Base-by-base conservation (phyloP, 2,888 invertebrate species). In the Empis livida region DNA sequence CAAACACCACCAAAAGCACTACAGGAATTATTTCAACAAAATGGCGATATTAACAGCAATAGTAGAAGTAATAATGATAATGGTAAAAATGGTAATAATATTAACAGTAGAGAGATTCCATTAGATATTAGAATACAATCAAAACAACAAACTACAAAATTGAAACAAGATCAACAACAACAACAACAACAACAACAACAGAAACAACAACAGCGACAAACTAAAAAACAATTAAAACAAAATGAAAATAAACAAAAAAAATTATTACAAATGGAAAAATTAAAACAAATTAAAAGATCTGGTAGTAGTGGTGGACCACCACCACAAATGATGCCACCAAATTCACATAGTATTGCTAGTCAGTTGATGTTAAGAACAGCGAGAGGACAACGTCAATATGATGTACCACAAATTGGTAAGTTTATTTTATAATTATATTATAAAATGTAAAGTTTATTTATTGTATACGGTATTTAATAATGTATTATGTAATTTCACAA, bases 331-430 rank as follows among this genome's bases (percentile, higher is more conserved):
- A 27, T 27, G 14, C 27, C 41, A 41, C 58, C 66, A 55, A 61
- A 74, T 48, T 73, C 77, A 54, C 71, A 75, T 47, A 77, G 77
- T 58, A 73, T 81, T 58, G 81, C 81, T 44, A 82, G 78, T 61
- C 86, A 86, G 68, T 76, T 86, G 71, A 84, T 88, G 83, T 71
- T 84, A 61, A 77, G 85, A 58, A 80, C 84, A 49, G 77, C 84
- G 51, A 77, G 87, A 57, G 82, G 83, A 55, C 80, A 79, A 64
- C 74, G 84, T 59, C 80, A 82, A 60, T 88, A 87, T 70, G 88
- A 88, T 71, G 87, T 88, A 55, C 88, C 88, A 57, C 87, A 86
- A 73, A 87, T 88, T 63, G 87, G 88, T 88, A 62, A 78, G 79
- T 75, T 35, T 16, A 20, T 37, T 37, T 16, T 20, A 20, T 5